These are phyloP conservation scores for Morpho deidamia DNA, from an alignment of 2,888 invertebrate species.

Conservation along the genomic window DNA sequence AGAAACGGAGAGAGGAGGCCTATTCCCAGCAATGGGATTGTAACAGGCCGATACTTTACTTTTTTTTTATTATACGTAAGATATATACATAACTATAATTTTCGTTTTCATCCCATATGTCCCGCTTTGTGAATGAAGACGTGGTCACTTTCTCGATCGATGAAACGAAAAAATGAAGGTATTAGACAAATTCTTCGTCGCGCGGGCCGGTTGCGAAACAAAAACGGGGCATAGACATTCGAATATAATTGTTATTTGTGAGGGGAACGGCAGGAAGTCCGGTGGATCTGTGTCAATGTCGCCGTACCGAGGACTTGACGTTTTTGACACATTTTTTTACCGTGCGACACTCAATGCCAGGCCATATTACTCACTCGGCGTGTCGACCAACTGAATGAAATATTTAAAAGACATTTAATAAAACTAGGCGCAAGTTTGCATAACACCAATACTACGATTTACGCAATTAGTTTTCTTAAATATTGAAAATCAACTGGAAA, in stretches of 20 bases:
- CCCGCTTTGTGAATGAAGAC: too few relatives aligned
- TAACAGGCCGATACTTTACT: too few relatives aligned
- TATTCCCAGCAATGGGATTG: too few relatives aligned
- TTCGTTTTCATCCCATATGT: too few relatives aligned
- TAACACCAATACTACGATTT: background rate
- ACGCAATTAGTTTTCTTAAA: too few relatives aligned
- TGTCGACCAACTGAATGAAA: conserved; percentile 14
- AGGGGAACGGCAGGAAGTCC: conserved; percentile 42
- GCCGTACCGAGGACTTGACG: conserved; percentile 41
- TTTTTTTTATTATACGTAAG: too few relatives aligned
- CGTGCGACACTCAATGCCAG: conserved; percentile 30
- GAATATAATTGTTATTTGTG: conserved; percentile 7
- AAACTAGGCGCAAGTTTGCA: background rate
- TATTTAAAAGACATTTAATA: conserved; percentile 1
- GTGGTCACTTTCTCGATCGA: too few relatives aligned
- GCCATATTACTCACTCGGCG: conserved; percentile 18
- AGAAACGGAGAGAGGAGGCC: too few relatives aligned
- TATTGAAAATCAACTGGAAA: too few relatives aligned
- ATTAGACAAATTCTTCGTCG: background rate
- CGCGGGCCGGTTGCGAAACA: background rate
- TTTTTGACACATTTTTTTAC: conserved; percentile 30
- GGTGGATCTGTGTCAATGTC: conserved; percentile 70
- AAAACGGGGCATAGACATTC: background rate
- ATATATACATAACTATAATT: too few relatives aligned
- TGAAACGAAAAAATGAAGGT: background rate